A percentile compares a stretch with the other conserved stretches of the same genome.
Conservation (phyloP, 1,140 invertebrate genomes). For the Aphaenogaster floridana region DNA sequence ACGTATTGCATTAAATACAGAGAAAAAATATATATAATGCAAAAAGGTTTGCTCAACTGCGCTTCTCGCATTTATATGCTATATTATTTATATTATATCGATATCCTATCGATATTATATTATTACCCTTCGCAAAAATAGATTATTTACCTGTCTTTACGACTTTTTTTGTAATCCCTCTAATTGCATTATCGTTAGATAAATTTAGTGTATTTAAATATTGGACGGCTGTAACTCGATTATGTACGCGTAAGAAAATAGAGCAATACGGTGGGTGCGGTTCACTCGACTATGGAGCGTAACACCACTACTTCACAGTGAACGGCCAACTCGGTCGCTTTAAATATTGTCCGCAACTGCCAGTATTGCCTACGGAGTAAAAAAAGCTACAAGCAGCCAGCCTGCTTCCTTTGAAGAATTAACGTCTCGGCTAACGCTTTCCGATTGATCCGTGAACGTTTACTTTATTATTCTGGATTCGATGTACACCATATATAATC, state of each 20-base stretch:
- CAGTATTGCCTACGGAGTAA: slow-evolving; percentile 44
- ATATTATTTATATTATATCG: neutral
- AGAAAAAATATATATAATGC: neutral
- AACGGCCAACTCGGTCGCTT: slow-evolving; percentile 77
- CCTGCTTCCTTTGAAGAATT: slow-evolving; percentile 55
- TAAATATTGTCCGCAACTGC: slow-evolving; percentile 66
- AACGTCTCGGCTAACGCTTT: slow-evolving; percentile 37
- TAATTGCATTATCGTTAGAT: slow-evolving; percentile 9
- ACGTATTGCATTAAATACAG: neutral
- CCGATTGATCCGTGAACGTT: slow-evolving; percentile 29
- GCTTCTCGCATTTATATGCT: neutral
- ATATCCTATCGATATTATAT: neutral
- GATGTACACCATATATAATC: neutral
- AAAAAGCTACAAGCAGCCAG: slow-evolving; percentile 61
- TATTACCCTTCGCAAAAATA: slow-evolving; percentile 7
- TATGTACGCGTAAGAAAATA: slow-evolving; percentile 75
- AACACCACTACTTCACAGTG: slow-evolving; percentile 74
- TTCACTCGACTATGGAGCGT: slow-evolving; percentile 74
- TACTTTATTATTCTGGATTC: slow-evolving; percentile 19
- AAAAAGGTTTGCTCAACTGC: neutral
- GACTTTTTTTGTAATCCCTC: neutral
- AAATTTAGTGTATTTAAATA: slow-evolving; percentile 24
- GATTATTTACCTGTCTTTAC: slow-evolving; percentile 1
- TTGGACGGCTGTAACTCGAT: slow-evolving; percentile 48
- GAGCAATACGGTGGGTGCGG: slow-evolving; percentile 72